These are phyloP conservation scores for Sinocyclocheilus grahami DNA, from an alignment of 2,113 vertebrate genomes.

Conservation along the genomic window DNA sequence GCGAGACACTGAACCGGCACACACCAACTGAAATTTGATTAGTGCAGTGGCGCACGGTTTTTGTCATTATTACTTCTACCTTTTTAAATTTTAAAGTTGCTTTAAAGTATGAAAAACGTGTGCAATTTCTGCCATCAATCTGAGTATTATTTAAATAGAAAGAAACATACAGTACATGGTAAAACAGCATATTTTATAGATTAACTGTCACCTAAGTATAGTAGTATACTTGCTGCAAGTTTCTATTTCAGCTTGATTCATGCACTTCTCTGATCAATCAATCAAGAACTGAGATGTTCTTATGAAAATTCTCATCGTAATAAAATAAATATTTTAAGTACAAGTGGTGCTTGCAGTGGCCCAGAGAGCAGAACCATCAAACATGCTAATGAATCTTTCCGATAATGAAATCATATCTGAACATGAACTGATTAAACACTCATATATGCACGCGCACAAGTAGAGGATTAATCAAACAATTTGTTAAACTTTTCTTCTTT, in stretches of 20 bases:
- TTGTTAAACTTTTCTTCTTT: neutral
- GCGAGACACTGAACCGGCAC: neutral
- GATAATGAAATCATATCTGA: constrained; percentile 1
- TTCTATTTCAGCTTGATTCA: neutral
- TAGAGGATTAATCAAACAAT: constrained; percentile 1
- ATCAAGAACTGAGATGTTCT: neutral
- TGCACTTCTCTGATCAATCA: constrained; percentile 1
- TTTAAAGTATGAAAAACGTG: neutral
- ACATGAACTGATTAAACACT: constrained; percentile 16
- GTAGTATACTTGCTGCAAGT: neutral
- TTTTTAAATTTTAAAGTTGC: too few relatives aligned
- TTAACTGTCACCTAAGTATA: neutral
- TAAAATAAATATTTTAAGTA: neutral
- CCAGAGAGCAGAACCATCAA: neutral
- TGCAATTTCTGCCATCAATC: neutral
- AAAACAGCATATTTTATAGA: neutral
- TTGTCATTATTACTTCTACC: neutral
- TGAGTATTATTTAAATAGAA: neutral
- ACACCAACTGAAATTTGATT: neutral
- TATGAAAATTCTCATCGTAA: neutral
- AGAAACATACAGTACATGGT: neutral
- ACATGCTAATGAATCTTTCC: constrained; percentile 3
- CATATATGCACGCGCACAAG: constrained; percentile 6
- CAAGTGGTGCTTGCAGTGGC: constrained; percentile 5
- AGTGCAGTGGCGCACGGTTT: neutral